Conservation (phyloP, 2,113 vertebrate genomes). For the Melanerpes aurifrons region DNA sequence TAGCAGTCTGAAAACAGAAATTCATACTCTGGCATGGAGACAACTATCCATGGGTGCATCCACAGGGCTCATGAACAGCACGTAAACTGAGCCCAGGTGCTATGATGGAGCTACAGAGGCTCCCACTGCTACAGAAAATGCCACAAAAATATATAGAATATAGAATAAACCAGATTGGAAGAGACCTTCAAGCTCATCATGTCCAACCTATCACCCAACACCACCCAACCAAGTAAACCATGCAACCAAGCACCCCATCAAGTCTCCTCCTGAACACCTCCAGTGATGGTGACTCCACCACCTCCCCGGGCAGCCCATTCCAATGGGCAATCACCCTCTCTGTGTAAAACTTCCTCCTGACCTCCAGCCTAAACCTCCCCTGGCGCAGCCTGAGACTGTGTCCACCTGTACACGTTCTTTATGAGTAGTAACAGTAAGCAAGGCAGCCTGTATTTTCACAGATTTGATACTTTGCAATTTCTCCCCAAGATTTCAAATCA, state of each 20-base stretch:
- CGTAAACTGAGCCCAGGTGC: background rate
- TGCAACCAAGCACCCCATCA: too few species aligned
- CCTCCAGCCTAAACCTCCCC: too few species aligned
- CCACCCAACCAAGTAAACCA: too few species aligned
- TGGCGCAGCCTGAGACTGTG: too few species aligned
- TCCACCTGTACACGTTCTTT: background rate
- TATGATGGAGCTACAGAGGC: background rate
- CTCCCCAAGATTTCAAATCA: background rate
- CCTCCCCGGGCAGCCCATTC: too few species aligned
- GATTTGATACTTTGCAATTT: background rate
- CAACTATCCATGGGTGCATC: background rate
- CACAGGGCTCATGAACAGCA: background rate
- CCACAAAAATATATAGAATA: background rate
- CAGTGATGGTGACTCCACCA: too few species aligned
- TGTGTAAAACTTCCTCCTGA: too few species aligned
- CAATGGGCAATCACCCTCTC: too few species aligned
- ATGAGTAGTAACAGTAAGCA: background rate
- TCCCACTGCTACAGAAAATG: background rate
- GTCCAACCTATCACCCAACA: too few species aligned
- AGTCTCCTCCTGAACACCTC: too few species aligned
- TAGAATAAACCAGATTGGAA: too few species aligned
- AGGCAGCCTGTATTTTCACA: background rate
- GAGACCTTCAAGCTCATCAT: too few species aligned
- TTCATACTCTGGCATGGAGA: background rate
- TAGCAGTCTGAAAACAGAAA: conserved; percentile 27